A percentile compares a stretch with the other conserved stretches of the same genome.
Evolutionary conservation across 1,140 invertebrate species (phyloP).

Genomic region (Aphaenogaster rudis): DNA sequence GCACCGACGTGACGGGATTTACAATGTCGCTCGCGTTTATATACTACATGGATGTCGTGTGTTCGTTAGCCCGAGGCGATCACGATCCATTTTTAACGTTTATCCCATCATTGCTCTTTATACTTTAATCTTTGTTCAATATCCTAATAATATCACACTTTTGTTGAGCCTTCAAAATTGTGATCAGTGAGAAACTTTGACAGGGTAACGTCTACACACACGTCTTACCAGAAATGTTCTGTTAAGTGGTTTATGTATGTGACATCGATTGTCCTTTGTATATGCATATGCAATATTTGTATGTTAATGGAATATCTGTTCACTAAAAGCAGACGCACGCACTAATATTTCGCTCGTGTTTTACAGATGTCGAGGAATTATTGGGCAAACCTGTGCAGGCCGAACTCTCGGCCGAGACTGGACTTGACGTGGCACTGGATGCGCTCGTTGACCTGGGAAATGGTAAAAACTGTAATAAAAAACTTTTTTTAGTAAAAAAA

Average conservation of each 20-base stretch:
- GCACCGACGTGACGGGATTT: slow-evolving; percentile 71
- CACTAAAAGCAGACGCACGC: background rate
- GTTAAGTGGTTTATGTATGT: background rate
- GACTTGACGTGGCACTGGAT: slow-evolving; percentile 89
- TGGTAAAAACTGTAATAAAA: slow-evolving; percentile 84
- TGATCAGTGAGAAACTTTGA: background rate
- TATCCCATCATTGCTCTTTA: background rate
- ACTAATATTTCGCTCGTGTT: slow-evolving; percentile 19
- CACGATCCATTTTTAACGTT: slow-evolving; percentile 37
- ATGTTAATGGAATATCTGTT: slow-evolving; percentile 39
- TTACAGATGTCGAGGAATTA: slow-evolving; percentile 89
- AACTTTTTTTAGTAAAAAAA: background rate
- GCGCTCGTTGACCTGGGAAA: slow-evolving; percentile 88
- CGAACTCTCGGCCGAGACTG: slow-evolving; percentile 89
- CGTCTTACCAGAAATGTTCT: background rate
- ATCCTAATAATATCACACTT: slow-evolving; percentile 35
- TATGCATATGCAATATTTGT: background rate
- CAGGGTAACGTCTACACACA: no score
- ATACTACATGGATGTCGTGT: slow-evolving; percentile 39
- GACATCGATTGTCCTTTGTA: background rate
- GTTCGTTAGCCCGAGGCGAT: slow-evolving; percentile 29
- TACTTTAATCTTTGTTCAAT: background rate
- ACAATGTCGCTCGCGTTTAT: slow-evolving; percentile 52
- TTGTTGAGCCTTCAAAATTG: background rate
- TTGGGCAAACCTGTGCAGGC: slow-evolving; percentile 90